Base-by-base conservation (phyloP, 2,113 vertebrate genomes). In the Rhea americana region DNA sequence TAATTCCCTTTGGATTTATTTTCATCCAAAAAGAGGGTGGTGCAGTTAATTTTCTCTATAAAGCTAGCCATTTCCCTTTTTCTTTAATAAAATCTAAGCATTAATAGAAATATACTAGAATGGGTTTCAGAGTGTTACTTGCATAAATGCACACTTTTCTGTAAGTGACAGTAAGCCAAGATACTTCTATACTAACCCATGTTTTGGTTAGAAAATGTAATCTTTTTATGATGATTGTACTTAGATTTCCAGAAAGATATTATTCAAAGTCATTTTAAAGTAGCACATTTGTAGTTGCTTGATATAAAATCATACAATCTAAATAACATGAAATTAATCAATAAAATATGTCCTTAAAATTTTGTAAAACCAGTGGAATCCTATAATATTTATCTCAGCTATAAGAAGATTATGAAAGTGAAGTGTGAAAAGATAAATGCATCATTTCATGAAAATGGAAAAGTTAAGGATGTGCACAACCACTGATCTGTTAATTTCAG, bases 251-350 rank as follows among this genome's bases (percentile, higher is more conserved):
- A 79, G 55, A 66, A 94, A 85, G 70, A 73, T 35, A 70, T 67
- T 45, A 76, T 89, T 89, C 9, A 50, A 94, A 91, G 59, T 82
- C 25, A 74, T 87, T 90, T 80, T 51, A 87, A 95, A 95, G 55
- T 47, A 90, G 8, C 50, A 58, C 41, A 76, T 87, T 41, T 84
- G 11, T 76, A 76, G 25, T 89, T 89, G 45, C 18, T 90, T 89
- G 20, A 66, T 86, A 82, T 62, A 30, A 93, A 95, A 83, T 71
- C 3, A 39, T 70, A 58, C 39, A 26, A 58, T 91, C 26, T 82
- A 85, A 84, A 89, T 50, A 82, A 53, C 56, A 75, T 45, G 7
- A 88, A 78, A 82, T 84, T 58, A 66, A 43, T 89, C 43, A 81
- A 50, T 13, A 25, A 82, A 61, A 14, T 82, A 50, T 78, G 93